These are phyloP conservation scores for Subanguina moxae DNA, from an alignment of 1,140 invertebrate genomes.

Conservation along the genomic window DNA sequence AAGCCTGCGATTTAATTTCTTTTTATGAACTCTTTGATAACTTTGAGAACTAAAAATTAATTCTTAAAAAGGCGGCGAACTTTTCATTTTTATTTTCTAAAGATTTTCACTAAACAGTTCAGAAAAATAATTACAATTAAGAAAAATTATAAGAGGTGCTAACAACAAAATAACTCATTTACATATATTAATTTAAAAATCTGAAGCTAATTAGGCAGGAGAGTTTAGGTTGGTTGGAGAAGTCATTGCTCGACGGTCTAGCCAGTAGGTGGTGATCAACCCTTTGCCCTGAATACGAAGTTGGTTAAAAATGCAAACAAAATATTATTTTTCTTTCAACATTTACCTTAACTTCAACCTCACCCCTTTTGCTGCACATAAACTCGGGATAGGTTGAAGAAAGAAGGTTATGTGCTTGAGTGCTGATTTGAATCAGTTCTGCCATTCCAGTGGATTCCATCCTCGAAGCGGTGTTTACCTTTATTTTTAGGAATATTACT, in stretches of 20 bases:
- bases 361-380: slow-evolving; percentile 39
- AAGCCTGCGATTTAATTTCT: no score
- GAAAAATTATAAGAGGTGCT: no score
- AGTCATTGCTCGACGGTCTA: slow-evolving; percentile 16
- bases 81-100: no score
- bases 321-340: not conserved
- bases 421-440: slow-evolving; percentile 54
- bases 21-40: no score
- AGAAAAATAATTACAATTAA: no score
- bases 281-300: slow-evolving; percentile 37
- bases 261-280: slow-evolving; percentile 44
- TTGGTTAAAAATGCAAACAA: slow-evolving; percentile 11
- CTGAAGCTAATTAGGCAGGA: no score
- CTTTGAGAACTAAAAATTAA: no score
- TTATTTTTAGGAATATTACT: slow-evolving; percentile 18
- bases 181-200: no score
- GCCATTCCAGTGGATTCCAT: slow-evolving; percentile 70
- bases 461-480: slow-evolving; percentile 75
- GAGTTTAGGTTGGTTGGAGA: no score
- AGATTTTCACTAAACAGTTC: no score
- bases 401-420: slow-evolving; percentile 40
- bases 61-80: no score
- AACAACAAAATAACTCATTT: no score
- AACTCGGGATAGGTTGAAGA: slow-evolving; percentile 41
- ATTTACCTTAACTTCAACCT: slow-evolving; percentile 53